These are phyloP conservation scores for Nyctereutes procyonoides DNA, from an alignment of 2,113 vertebrate species.

Conservation along the genomic window DNA sequence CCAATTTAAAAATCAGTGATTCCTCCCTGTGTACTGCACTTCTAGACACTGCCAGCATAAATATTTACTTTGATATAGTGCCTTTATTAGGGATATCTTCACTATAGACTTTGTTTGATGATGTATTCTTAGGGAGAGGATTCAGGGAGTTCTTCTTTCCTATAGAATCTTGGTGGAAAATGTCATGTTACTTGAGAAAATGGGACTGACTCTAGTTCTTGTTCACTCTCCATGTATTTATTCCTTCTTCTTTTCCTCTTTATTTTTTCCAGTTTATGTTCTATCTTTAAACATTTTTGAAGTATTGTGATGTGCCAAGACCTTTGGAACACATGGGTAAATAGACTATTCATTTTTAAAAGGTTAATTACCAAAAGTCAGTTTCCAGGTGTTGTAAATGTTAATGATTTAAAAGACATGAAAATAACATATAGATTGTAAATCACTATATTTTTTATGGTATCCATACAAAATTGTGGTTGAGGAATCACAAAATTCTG, in stretches of 20 bases:
- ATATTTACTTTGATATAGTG: neutral
- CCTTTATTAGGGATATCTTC: neutral
- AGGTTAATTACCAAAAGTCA: constrained; percentile 72
- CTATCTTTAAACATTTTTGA: neutral
- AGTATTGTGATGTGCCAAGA: constrained; percentile 37
- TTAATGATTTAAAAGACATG: constrained; percentile 72
- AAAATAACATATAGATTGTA: constrained; percentile 53
- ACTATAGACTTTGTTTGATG: neutral
- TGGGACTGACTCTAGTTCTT: neutral
- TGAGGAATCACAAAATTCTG: constrained; percentile 4
- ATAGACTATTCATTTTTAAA: constrained; percentile 61
- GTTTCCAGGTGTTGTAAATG: constrained; percentile 77
- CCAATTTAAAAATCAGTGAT: neutral
- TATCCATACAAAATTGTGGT: constrained; percentile 18
- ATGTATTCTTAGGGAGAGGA: constrained; percentile 3
- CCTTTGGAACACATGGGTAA: constrained; percentile 65
- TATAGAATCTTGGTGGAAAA: neutral
- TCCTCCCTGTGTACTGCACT: neutral
- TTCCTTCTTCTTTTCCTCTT: neutral
- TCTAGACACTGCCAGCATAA: neutral
- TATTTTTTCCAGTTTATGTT: neutral
- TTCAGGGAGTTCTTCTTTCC: neutral
- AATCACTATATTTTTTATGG: constrained; percentile 21
- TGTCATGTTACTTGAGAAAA: neutral
- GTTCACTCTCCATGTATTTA: neutral